Base-by-base conservation (phyloP, 2,113 vertebrate genomes). In the Paedocypris sp. region DNA sequence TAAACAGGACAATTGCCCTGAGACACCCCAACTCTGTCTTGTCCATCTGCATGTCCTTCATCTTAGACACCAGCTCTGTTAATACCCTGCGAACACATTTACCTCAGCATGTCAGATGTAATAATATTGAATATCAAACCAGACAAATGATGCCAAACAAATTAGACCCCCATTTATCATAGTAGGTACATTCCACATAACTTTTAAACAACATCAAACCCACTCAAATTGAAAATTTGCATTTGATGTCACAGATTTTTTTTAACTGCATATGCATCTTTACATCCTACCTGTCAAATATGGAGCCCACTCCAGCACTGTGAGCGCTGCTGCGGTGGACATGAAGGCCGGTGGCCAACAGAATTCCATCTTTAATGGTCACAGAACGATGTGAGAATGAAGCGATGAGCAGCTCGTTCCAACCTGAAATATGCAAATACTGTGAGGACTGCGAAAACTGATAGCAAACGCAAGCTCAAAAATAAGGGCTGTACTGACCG, bases 1-100 rank as follows among this genome's bases (percentile, higher is more conserved):
- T 91, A 49, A 90, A 91, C 6, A 90, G 79, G 26, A 91, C 88
- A 1, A 91, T 91, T 73, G 89, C 88, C 48, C 89, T 75, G 47
- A 91, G 80, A 68, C 89, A 91, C 0, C 89, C 89, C 67, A 91
- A 72, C 77, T 91, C 89, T 0, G 89, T 88, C 64, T 89, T 89
- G 36, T 91, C 89, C 89, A 91, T 90, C 79, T 86, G 86, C 89
- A 91, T 91, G 69, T 90, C 89, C 39, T 89, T 90, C 89, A 91
- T 91, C 70, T 91, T 91, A 62, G 89, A 91, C 33, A 91, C 89
- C 62, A 91, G 77, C 53, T 91, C 89, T 3, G 89, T 90, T 51
- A 91, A 79, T 62, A 91, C 88, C 64, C 89, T 91, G 70, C 5
- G 4, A 12, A 52, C 16, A 36, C 20, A 42, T 47, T 45, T 26